These are phyloP conservation scores for Panulirus ornatus DNA, from an alignment of 1,140 invertebrate species.

Conservation along the genomic window DNA sequence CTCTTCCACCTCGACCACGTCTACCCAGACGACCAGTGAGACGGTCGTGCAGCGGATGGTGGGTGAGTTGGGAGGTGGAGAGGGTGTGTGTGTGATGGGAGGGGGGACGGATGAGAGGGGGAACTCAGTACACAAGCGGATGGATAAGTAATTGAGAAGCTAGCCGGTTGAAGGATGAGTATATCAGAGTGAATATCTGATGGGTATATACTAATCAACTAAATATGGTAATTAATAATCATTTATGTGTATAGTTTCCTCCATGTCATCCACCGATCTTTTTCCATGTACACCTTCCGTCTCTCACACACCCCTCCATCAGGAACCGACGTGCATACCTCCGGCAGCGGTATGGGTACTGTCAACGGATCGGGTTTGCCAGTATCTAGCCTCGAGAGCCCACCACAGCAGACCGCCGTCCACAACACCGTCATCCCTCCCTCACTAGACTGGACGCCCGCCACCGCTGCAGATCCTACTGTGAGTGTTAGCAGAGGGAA, in stretches of 20 bases:
- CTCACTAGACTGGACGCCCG: neutral
- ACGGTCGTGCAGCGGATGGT: constrained; percentile 66
- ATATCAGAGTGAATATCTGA: too few relatives aligned
- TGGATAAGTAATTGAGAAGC: too few relatives aligned
- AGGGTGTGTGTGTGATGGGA: too few relatives aligned
- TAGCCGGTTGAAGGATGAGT: too few relatives aligned
- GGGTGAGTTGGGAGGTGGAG: constrained; percentile 59
- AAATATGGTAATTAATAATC: too few relatives aligned
- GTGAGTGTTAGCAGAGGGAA: too few relatives aligned
- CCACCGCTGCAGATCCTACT: neutral
- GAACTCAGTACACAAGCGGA: too few relatives aligned
- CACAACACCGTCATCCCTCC: neutral
- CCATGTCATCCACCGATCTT: neutral
- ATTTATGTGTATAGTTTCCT: too few relatives aligned
- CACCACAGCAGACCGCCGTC: neutral
- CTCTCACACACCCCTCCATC: neutral
- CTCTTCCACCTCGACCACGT: constrained; percentile 36
- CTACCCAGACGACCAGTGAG: constrained; percentile 48
- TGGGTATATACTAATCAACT: too few relatives aligned
- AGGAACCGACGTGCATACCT: constrained; percentile 40
- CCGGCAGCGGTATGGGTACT: constrained; percentile 21
- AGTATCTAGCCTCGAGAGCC: neutral
- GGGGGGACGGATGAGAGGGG: neutral
- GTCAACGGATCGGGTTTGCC: neutral
- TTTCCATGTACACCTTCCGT: too few relatives aligned